These are phyloP conservation scores for Halcyon malimbica DNA, from an alignment of 2,113 vertebrate genomes.

Conservation along the genomic window DNA sequence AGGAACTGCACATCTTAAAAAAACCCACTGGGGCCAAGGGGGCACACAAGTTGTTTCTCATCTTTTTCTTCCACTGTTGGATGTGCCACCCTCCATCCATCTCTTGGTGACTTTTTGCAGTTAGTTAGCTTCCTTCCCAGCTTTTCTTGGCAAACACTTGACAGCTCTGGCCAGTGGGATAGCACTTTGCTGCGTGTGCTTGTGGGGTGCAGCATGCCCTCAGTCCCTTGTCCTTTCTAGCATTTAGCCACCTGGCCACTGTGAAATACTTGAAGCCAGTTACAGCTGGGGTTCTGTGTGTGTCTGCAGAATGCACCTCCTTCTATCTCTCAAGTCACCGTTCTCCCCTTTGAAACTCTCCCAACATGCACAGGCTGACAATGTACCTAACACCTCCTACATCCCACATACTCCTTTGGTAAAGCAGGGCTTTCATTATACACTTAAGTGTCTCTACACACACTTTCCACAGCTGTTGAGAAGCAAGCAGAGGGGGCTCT, in stretches of 20 bases:
- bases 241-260: not conserved
- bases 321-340: not conserved
- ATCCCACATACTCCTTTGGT: not conserved
- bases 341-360: not conserved
- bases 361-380: not conserved
- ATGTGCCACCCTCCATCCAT: not conserved
- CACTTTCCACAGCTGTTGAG: not conserved
- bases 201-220: fast-evolving
- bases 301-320: not conserved
- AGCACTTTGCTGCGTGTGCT: not conserved
- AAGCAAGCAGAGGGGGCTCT: conserved; percentile 60
- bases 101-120: not conserved
- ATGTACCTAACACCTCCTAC: fast-evolving
- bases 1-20: not conserved
- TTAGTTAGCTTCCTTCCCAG: not conserved
- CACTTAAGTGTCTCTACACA: not conserved
- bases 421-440: not conserved
- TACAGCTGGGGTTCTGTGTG: not conserved
- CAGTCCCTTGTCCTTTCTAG: not conserved
- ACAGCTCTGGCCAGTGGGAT: not conserved
- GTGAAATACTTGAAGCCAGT: not conserved
- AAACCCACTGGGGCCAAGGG: no score
- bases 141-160: not conserved
- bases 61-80: not conserved
- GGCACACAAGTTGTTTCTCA: not conserved